These are phyloP conservation scores for Pipistrellus pygmaeus DNA, from an alignment of 2,797 vertebrate genomes.

Conservation along the genomic window DNA sequence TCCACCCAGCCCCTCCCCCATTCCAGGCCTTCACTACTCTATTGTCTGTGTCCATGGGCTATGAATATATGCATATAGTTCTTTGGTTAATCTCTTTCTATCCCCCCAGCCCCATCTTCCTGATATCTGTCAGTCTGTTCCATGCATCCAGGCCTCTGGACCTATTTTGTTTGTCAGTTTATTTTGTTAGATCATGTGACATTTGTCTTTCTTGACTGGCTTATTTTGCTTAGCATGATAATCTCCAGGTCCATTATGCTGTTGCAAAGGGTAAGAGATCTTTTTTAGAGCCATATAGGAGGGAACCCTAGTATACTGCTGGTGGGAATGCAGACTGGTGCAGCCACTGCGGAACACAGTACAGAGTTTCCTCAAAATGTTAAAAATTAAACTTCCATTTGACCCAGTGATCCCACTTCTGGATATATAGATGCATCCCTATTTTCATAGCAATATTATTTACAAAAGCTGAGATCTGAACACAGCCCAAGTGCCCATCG, in stretches of 20 bases:
- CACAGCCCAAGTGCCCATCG: not conserved
- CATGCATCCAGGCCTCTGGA: not conserved
- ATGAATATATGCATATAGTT: not conserved
- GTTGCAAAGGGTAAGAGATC: not conserved
- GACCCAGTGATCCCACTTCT: not conserved
- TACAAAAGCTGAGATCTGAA: not conserved
- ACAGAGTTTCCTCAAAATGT: not conserved
- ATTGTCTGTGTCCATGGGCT: not conserved
- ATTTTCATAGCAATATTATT: not conserved
- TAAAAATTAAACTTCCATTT: not conserved
- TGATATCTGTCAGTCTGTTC: not conserved
- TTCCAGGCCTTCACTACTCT: not conserved
- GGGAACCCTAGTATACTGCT: not conserved
- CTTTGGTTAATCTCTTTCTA: not conserved
- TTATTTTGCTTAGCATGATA: not conserved
- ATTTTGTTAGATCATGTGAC: not conserved
- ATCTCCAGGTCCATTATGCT: not conserved
- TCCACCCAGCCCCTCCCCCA: not conserved
- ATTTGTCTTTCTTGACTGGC: not conserved
- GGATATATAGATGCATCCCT: not conserved
- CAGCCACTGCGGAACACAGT: not conserved
- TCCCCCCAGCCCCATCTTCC: not conserved
- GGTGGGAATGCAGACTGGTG: not conserved
- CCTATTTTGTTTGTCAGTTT: not conserved
- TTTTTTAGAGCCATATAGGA: not conserved